Conservation (phyloP, 2,888 invertebrate species). For the Cloeon dipterum region DNA sequence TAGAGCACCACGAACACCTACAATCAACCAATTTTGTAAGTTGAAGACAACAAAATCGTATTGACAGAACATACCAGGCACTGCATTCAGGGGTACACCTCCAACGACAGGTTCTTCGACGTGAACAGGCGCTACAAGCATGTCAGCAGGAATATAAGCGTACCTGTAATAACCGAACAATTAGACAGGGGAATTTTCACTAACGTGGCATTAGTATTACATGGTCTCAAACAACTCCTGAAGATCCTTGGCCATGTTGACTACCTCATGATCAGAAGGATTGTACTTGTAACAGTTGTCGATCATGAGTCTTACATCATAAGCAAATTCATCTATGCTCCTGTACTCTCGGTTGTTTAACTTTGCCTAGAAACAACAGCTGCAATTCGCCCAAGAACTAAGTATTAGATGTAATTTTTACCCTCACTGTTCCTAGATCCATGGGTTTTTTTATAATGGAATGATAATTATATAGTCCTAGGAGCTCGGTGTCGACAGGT, state of each 20-base stretch:
- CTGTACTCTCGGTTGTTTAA: constrained; percentile 91
- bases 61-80: no score
- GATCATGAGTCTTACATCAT: constrained; percentile 91
- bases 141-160: no score
- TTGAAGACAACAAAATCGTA: no score
- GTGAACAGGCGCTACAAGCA: no score
- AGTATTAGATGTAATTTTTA: no score
- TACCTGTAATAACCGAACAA: constrained; percentile 7
- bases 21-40: no score
- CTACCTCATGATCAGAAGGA: constrained; percentile 95
- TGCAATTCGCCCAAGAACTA: background rate
- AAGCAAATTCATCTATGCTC: constrained; percentile 80
- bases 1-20: no score
- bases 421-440: constrained; percentile 96
- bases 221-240: constrained; percentile 97
- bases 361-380: constrained; percentile 29
- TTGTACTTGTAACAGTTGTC: constrained; percentile 99
- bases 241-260: constrained; percentile 90
- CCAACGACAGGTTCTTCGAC: no score
- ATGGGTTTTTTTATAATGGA: constrained; percentile 97
- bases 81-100: no score
- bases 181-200: constrained; percentile 2
- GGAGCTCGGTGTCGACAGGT: constrained; percentile 92
- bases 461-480: constrained; percentile 92
- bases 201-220: constrained; percentile 16